Evolutionary conservation across 2,888 invertebrate genomes (phyloP), one percentile per base, ranked within the genome.

Genomic region (Alcis repandata): DNA sequence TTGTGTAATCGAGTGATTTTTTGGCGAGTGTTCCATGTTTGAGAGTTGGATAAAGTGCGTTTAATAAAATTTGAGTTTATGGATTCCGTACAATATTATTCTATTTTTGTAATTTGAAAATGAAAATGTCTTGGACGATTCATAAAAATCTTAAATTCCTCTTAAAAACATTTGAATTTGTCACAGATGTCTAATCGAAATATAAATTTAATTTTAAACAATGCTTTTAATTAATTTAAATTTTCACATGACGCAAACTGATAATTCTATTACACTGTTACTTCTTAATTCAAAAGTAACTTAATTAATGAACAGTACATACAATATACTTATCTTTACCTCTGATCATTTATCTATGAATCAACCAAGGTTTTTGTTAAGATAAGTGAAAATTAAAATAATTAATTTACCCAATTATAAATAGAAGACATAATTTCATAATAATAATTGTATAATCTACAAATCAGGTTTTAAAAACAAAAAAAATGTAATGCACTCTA

Each of bases 1-100:
- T 69, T 68, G 58, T 64, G 69, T n/a, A 70, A 67, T 67, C 51
- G 45, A 61, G 66, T 61, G 66, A 15, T 63, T 61, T 63, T 60
- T 63, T 69, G 57, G 63, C 52, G 40, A 61, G 65, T 63, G 65
- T 64, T 64, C 58, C 59, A 52, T 41, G 10, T 63, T 51, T 64
- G 27, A 49, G 36, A 56, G 17, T 54, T 40, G 6, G 20, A 45
- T 4, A 43, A 60, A 65, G 60, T 65, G 67, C 19, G 49, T 38
- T 59, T 15, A 17, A 32, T 52, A 22, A n/a, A 41, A 10, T 32
- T 59, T 17, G 0, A 6, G 6, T 40, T 9, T 10, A 15, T 40
- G 59, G 51, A 46, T 63, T 63, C 63, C 51, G 63, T 63, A 59
- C 20, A 58, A 48, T 41, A 17, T 56, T 62, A 33, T 56, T 33